A percentile compares a stretch with the other conserved stretches of the same genome.
phyloP scores from a whole-genome alignment of 1,140 invertebrate species.

The Drosophila mayri region DNA sequence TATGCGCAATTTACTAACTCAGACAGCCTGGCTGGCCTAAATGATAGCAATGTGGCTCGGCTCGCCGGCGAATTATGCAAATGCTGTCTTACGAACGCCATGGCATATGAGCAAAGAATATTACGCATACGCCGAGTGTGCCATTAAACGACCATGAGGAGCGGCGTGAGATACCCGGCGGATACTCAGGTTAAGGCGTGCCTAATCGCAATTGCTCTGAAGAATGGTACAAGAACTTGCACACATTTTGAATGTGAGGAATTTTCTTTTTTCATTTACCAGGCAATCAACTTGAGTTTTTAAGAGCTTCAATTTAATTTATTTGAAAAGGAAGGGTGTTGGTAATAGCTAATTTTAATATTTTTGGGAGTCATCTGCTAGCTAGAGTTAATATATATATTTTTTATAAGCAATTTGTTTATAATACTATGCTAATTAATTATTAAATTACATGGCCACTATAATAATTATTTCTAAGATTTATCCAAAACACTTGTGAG shows the following conservation, averaged over 20 bases:
- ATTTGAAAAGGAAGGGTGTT: neutral
- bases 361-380: neutral
- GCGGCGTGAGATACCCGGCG: conserved; percentile 3
- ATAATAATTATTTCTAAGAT: neutral
- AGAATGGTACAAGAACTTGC: conserved; percentile 28
- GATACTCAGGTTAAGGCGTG: conserved; percentile 32
- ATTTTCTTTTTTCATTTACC: conserved; percentile 20
- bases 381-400: no score
- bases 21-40: conserved; percentile 68
- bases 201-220: conserved; percentile 68
- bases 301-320: neutral
- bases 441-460: neutral
- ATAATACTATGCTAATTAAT: neutral
- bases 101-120: conserved; percentile 74
- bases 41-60: conserved; percentile 68
- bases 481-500: no score
- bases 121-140: conserved; percentile 76
- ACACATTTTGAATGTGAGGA: conserved; percentile 27
- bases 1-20: conserved; percentile 80
- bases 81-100: conserved; percentile 31
- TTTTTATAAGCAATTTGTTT: no score
- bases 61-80: conserved; percentile 74
- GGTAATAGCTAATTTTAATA: no score
- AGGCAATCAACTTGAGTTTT: conserved; percentile 18
- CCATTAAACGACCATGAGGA: conserved; percentile 64